phyloP scores from a whole-genome alignment of 2,797 vertebrate species.

The Mastacembelus armatus region DNA sequence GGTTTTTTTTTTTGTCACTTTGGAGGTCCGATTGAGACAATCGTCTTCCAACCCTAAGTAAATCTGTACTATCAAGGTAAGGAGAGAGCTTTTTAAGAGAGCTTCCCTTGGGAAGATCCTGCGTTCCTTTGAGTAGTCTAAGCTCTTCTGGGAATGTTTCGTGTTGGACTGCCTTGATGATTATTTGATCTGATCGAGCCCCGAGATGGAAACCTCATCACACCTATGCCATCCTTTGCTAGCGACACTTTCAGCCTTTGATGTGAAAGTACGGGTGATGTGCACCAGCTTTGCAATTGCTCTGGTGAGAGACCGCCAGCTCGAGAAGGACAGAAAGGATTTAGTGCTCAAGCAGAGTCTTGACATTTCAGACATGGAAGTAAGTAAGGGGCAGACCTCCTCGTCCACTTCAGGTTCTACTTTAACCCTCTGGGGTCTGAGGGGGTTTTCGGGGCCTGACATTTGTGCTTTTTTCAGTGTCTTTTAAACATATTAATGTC shows the following conservation, averaged over 20 bases:
- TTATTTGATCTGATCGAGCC: not conserved
- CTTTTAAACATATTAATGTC: too few relatives aligned
- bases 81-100: slow-evolving; percentile 7
- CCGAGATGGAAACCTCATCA: not conserved
- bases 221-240: not conserved
- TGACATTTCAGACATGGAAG: not conserved
- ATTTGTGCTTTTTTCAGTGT: too few relatives aligned
- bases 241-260: not conserved
- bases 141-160: not conserved
- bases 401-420: slow-evolving; percentile 1
- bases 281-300: slow-evolving; percentile 3
- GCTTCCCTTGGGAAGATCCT: too few relatives aligned
- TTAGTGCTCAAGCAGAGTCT: not conserved
- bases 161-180: not conserved
- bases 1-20: slow-evolving; percentile 10
- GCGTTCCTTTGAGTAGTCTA: not conserved
- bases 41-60: slow-evolving; percentile 15
- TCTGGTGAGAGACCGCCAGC: slow-evolving; percentile 18
- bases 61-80: not conserved
- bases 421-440: not conserved
- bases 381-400: not conserved
- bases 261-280: slow-evolving; percentile 9
- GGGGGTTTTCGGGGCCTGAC: slow-evolving; percentile 20
- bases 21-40: slow-evolving; percentile 2
- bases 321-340: slow-evolving; percentile 31